phyloP scores from a whole-genome alignment of 2,113 vertebrate species.

The Pavo muticus region DNA sequence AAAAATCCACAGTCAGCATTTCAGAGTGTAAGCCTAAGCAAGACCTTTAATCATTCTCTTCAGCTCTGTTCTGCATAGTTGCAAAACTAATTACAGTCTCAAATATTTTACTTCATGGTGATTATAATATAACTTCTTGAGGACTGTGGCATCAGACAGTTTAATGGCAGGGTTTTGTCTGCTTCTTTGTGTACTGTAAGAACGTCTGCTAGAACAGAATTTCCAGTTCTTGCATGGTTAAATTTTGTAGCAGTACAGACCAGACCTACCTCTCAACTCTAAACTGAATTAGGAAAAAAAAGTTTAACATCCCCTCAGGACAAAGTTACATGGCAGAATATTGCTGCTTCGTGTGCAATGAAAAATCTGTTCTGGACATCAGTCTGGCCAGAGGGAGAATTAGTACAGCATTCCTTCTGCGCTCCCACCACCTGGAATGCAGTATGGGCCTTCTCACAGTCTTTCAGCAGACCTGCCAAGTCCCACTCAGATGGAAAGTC shows the following conservation, averaged over 20 bases:
- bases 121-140: not conserved
- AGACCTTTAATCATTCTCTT: not conserved
- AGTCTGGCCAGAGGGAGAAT: constrained; percentile 32
- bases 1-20: constrained; percentile 20
- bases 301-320: not conserved
- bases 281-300: not conserved
- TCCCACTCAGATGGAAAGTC: not conserved
- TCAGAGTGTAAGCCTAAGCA: not conserved
- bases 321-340: constrained; percentile 15
- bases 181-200: not conserved
- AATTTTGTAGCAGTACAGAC: not conserved
- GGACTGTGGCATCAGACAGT: not conserved
- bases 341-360: not conserved
- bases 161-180: not conserved
- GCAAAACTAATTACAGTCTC: constrained; percentile 19
- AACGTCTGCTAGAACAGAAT: not conserved
- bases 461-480: constrained; percentile 40
- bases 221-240: constrained; percentile 48
- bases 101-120: not conserved
- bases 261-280: constrained; percentile 24
- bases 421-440: constrained; percentile 52
- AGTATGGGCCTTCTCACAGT: constrained; percentile 22
- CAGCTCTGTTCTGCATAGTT: not conserved
- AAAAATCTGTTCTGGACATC: constrained; percentile 62
- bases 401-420: constrained; percentile 58